Evolutionary conservation across 2,113 vertebrate species (phyloP).

Genomic region (Tyto alba): DNA sequence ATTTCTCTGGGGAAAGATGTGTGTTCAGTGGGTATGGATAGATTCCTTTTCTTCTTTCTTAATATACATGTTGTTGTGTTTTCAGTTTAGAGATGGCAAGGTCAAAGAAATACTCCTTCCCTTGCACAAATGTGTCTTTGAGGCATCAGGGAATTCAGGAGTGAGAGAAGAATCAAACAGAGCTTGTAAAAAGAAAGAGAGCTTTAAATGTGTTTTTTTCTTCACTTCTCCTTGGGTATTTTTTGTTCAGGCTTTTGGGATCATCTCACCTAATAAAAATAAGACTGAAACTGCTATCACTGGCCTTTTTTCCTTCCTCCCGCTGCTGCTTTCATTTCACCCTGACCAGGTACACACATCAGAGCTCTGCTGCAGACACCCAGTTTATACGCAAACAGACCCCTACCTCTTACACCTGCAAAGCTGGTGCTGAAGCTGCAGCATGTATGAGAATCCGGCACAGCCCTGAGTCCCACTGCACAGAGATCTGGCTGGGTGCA

Average conservation of each 20-base stretch:
- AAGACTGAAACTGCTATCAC: neutral
- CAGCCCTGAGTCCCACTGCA: neutral
- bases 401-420: neutral
- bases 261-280: neutral
- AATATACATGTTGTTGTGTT: constrained; percentile 49
- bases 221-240: neutral
- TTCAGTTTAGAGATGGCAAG: constrained; percentile 39
- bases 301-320: neutral
- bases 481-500: neutral
- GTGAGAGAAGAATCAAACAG: neutral
- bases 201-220: neutral
- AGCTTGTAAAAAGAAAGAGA: neutral
- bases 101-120: constrained; percentile 54
- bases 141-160: neutral
- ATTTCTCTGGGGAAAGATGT: constrained; percentile 19
- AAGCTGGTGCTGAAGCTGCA: neutral
- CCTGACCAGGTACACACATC: neutral
- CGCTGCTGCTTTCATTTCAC: neutral
- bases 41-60: constrained; percentile 42
- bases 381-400: rapidly evolving
- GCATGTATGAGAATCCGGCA: rapidly evolving
- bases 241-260: neutral
- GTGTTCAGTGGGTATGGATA: neutral
- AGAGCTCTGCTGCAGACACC: neutral
- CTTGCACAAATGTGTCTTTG: constrained; percentile 43